Percentiles rank a stretch among this genome's conserved stretches.
phyloP scores from a whole-genome alignment of 2,888 invertebrate genomes.

The Pseudococcus viburni region DNA sequence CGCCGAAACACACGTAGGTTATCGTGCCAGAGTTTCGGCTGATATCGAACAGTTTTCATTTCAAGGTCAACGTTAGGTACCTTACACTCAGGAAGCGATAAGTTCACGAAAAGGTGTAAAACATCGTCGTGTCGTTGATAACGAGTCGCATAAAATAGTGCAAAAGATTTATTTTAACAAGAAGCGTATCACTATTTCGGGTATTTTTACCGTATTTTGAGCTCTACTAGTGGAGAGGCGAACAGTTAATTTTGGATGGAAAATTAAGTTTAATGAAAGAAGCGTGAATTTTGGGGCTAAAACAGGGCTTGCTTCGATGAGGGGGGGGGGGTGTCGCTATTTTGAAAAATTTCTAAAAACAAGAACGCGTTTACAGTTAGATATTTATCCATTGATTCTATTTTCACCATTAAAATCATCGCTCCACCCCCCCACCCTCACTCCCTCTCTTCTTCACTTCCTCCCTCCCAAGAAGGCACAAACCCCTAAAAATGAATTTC shows the following conservation, averaged over 20 bases:
- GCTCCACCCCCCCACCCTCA: too few relatives aligned
- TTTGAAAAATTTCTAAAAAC: background rate
- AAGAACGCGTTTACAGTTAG: too few relatives aligned
- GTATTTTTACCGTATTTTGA: background rate
- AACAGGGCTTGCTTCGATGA: too few relatives aligned
- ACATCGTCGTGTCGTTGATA: background rate
- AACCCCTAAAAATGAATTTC: too few relatives aligned
- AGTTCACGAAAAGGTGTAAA: background rate
- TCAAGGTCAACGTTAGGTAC: background rate
- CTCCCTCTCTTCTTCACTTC: too few relatives aligned
- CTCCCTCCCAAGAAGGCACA: too few relatives aligned
- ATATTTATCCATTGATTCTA: too few relatives aligned
- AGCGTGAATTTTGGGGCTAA: too few relatives aligned
- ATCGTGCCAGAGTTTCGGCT: background rate
- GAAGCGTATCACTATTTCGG: background rate
- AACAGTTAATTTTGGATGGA: too few relatives aligned
- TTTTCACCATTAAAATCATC: too few relatives aligned
- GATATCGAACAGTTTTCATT: background rate
- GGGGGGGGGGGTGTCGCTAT: background rate
- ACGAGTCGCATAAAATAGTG: background rate
- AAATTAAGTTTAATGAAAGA: too few relatives aligned
- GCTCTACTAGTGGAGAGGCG: too few relatives aligned
- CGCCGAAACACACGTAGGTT: background rate
- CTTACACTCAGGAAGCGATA: conserved; percentile 15
- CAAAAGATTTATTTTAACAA: background rate